Evolutionary conservation across 2,888 invertebrate genomes (phyloP), one percentile per base, ranked within the genome.

Genomic region (Tupiocoris notatus): DNA sequence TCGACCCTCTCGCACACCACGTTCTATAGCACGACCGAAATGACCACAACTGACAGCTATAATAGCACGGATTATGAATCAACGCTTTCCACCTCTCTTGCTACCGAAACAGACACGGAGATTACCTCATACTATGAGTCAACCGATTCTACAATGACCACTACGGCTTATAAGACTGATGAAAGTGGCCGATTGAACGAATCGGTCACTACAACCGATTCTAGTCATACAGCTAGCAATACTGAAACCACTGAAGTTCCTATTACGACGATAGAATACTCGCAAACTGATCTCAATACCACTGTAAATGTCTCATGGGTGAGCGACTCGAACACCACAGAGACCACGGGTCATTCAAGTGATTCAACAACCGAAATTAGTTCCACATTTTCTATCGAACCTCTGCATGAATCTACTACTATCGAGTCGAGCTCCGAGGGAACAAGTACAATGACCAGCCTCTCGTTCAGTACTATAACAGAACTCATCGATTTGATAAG

Each of bases 381-480:
- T 59, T 54, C 65, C 56, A 22, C 57, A 21, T 16, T 23, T 23
- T 54, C 25, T 18, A 68, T 2, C 12, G 12, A 3, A 7, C 12
- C 39, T 7, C 6, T 7, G 12, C 12, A 39, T 39, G 39, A 39
- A 39, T 39, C 57, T 59, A 77, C 25, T 18, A 78, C 67, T 25
- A 16, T 22, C 62, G 24, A 21, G 59, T 39, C 68, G 7, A 62
- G 21, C 22, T 17, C 7, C 82, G 82, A 82, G 81, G 80, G 79
- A 1, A 62, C 62, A 39, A 39, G 7, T 7, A 59, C 59, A 12
- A 7, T 59, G 6, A 59, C 23, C 59, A n/a, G 17, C 9, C 16
- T 23, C 6, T 24, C 58, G 18, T 70, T 70, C 24, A 59, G 23
- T 2, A 70, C 70, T 2, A 70, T 70, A 22, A 70, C 70, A 12